Conservation (phyloP, 1,140 invertebrate genomes). For the Apolygus lucorum region DNA sequence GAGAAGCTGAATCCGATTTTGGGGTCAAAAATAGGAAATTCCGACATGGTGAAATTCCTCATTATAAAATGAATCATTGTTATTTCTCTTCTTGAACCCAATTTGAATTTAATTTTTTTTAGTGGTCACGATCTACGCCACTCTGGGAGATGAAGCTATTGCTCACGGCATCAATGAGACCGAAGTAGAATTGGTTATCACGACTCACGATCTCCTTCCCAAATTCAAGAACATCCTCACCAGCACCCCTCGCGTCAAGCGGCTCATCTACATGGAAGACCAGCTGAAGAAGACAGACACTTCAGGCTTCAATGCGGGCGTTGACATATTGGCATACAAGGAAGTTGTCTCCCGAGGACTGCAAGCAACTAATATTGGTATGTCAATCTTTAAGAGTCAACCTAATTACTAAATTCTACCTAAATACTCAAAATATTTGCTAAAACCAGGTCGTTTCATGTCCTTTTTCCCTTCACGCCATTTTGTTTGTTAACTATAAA, state of each 20-base stretch:
- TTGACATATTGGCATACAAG: conserved; percentile 55
- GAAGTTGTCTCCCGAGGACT: conserved; percentile 43
- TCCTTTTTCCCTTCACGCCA: too few relatives aligned
- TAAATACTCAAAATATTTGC: too few relatives aligned
- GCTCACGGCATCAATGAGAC: conserved; percentile 94
- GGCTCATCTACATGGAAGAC: conserved; percentile 83
- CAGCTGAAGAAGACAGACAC: conserved; percentile 61
- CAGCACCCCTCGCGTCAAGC: conserved; percentile 59
- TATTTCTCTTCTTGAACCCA: conserved; percentile 19
- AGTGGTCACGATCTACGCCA: conserved; percentile 95
- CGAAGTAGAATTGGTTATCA: conserved; percentile 82
- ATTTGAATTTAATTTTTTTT: conserved; percentile 36
- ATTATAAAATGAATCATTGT: conserved; percentile 16
- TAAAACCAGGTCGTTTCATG: too few relatives aligned
- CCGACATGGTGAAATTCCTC: not conserved
- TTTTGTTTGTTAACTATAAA: too few relatives aligned
- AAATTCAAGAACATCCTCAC: conserved; percentile 74
- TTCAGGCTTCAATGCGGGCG: conserved; percentile 55
- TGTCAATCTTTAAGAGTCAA: conserved; percentile 29
- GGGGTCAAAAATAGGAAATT: too few relatives aligned
- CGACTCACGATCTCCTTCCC: conserved; percentile 75
- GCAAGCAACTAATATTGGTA: conserved; percentile 39
- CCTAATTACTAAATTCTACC: not conserved
- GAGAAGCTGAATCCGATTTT: too few relatives aligned
- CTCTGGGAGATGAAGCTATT: conserved; percentile 91